phyloP scores from a whole-genome alignment of 37 sponge, comb jelly and placozoan species.

The Amphimedon queenslandica region DNA sequence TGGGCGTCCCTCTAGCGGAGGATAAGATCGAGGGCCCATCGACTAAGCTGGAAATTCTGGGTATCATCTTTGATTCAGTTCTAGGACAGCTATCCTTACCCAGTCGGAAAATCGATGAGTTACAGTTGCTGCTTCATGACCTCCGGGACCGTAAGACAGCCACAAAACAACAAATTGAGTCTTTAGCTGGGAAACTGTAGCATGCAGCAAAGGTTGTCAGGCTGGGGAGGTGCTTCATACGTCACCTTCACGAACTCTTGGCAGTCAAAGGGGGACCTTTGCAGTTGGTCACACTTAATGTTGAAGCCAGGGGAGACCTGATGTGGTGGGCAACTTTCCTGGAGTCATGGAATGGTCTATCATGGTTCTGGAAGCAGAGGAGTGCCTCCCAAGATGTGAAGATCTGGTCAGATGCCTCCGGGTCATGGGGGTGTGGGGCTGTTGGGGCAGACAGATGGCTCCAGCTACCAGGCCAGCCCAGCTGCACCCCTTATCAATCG shows the following conservation, averaged over 20 bases:
- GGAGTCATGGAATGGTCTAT: neutral
- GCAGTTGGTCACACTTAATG: neutral
- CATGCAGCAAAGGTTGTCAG: neutral
- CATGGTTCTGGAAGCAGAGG: neutral
- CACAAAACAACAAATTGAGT: neutral
- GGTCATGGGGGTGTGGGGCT: conserved; percentile 20
- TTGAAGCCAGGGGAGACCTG: neutral
- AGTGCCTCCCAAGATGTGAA: neutral
- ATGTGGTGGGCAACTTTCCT: neutral
- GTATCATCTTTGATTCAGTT: too few species aligned
- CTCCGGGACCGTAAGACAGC: neutral
- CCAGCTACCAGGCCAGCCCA: neutral
- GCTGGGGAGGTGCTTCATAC: neutral
- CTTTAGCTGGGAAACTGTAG: neutral
- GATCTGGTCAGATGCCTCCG: conserved; percentile 15
- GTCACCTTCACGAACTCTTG: neutral
- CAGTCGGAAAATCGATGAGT: conserved; percentile 9
- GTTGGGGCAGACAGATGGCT: neutral
- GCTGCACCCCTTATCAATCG: neutral
- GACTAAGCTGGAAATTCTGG: too few species aligned
- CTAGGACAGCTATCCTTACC: conserved; percentile 36
- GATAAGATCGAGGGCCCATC: too few species aligned
- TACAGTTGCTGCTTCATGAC: neutral
- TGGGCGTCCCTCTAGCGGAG: conserved; percentile 33
- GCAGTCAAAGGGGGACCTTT: neutral